These are phyloP conservation scores for Entomobrya proxima DNA, from an alignment of 2,888 invertebrate species.

Conservation along the genomic window DNA sequence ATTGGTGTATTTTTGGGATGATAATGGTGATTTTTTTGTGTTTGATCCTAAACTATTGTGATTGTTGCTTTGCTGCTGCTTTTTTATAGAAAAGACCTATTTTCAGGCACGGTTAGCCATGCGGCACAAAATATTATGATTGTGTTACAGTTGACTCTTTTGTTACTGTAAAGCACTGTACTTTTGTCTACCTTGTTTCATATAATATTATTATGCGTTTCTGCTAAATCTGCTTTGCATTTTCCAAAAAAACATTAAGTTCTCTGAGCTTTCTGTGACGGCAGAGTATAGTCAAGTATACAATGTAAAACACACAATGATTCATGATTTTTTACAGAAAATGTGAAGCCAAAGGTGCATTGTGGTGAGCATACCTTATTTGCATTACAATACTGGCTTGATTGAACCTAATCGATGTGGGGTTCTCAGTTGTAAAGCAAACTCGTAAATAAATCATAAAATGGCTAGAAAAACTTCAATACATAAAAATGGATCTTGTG, in stretches of 20 bases:
- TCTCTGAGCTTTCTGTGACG: not conserved
- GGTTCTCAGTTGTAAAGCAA: not conserved
- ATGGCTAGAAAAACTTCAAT: no score
- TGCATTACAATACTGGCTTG: conserved; percentile 5
- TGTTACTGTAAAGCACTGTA: not conserved
- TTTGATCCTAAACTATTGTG: not conserved
- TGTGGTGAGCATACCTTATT: not conserved
- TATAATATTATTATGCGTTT: not conserved
- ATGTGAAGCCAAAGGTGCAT: not conserved
- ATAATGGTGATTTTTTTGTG: not conserved
- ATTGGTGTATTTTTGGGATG: not conserved
- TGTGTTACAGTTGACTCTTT: not conserved
- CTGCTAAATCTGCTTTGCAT: no score
- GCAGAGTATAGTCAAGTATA: not conserved
- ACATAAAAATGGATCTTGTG: no score
- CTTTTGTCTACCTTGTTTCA: not conserved
- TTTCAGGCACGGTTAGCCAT: conserved; percentile 28
- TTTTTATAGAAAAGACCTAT: conserved; percentile 16
- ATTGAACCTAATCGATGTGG: not conserved
- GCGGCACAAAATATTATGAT: not conserved
- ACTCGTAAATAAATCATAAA: no score
- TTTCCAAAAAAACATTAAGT: not conserved
- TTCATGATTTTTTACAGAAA: not conserved
- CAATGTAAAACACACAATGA: not conserved
- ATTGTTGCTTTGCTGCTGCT: not conserved